Evolutionary conservation across 2,888 invertebrate species (phyloP), one percentile per base, ranked within the genome.

Genomic region (Megaustenia siamemsis): DNA sequence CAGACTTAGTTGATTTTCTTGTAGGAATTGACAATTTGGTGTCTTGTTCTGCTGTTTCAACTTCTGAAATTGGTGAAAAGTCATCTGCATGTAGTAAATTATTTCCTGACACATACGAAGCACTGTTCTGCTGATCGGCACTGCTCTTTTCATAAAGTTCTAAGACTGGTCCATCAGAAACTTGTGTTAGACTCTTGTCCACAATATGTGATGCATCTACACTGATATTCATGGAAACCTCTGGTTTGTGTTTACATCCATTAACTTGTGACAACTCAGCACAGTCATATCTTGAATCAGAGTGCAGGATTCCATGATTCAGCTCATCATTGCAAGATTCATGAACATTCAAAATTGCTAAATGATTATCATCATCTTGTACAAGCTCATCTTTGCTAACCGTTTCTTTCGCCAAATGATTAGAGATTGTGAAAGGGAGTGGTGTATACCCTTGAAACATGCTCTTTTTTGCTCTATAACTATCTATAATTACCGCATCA

Each of bases 401-500:
- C 1, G 56, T 21, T 6, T 38, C 2, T 49, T 35, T 40, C 0
- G 43, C 3, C 15, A 45, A 43, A 28, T 24, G 28, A 49, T 38
- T 21, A 60, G 53, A 38, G 1, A 5, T 18, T 40, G 6, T n/a
- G 4, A 40, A 40, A n/a, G 77, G 28, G 38, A 60, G 60, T 40
- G 60, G 0, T 5, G 45, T 28, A 66, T 53, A 60, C 24, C 63
- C 21, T 4, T 63, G 28, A 53, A 68, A 45, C 24, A 40, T 49
- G 35, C 38, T 78, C 40, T 60, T 45, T 53, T 80, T 80, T 35
- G 32, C 53, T 8, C 53, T n/a, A 40, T 15, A 38, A 28, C 32
- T 53, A 63, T 82, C 82, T 21, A 63, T 68, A 45, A 82, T 82
- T 21, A 82, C 76, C 32, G 82, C 76, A 66, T 85, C 79, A 81